Conservation (phyloP, 2,797 vertebrate species). For the Acanthurus tractus region DNA sequence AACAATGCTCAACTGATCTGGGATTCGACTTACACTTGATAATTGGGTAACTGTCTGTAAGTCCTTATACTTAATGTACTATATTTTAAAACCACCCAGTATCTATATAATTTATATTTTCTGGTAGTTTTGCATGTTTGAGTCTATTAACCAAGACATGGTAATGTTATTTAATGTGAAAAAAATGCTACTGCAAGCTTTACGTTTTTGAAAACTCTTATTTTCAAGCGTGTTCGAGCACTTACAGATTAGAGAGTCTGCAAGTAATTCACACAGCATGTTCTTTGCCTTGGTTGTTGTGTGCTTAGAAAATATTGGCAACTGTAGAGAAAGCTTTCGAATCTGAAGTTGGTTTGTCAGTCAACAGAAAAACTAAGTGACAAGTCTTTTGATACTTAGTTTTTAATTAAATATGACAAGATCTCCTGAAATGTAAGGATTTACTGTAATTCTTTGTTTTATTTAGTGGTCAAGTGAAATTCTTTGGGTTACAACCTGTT, state of each 20-base stretch:
- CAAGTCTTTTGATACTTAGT: neutral
- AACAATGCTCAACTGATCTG: slow-evolving; percentile 81
- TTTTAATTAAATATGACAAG: neutral
- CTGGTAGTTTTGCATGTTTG: neutral
- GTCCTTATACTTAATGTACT: slow-evolving; percentile 30
- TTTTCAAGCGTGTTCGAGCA: neutral
- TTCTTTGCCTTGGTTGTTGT: neutral
- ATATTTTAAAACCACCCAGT: slow-evolving; percentile 18
- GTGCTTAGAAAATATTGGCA: neutral
- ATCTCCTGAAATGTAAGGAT: neutral
- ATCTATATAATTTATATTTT: neutral
- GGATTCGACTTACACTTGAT: slow-evolving; percentile 62
- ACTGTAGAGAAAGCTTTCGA: neutral
- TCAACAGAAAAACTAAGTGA: neutral
- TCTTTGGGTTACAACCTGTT: neutral
- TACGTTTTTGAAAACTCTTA: neutral
- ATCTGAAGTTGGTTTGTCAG: neutral
- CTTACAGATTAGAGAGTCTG: neutral
- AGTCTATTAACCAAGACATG: neutral
- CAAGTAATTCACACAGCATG: neutral
- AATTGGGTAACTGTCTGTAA: slow-evolving; percentile 49
- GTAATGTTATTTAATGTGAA: neutral
- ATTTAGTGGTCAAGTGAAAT: neutral
- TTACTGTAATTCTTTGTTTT: neutral
- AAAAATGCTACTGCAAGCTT: neutral